Conservation (phyloP, 2,113 vertebrate species). For the Psilopsiagon aymara region DNA sequence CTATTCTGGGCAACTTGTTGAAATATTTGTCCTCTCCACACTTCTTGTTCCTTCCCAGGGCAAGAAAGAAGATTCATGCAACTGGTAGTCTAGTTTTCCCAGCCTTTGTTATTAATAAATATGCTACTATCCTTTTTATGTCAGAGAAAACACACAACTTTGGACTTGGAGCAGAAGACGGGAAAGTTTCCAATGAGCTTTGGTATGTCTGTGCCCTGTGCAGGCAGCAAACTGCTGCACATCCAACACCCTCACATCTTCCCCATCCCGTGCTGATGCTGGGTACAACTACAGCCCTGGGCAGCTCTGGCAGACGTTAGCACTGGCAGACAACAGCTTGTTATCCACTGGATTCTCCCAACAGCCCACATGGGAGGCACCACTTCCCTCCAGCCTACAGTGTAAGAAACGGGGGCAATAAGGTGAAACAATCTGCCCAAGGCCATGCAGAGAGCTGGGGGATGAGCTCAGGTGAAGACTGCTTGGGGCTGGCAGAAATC, state of each 20-base stretch:
- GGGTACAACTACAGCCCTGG: not conserved
- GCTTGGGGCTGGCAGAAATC: not conserved
- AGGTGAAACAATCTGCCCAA: not conserved
- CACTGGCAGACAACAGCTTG: not conserved
- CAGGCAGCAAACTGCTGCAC: not conserved
- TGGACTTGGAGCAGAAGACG: not conserved
- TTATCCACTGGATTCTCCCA: not conserved
- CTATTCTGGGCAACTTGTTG: not conserved
- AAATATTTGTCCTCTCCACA: not conserved
- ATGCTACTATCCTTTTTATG: not conserved
- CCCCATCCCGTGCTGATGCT: fast-evolving
- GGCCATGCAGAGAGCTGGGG: not conserved
- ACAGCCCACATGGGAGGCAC: not conserved
- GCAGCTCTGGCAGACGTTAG: not conserved
- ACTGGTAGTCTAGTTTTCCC: not conserved
- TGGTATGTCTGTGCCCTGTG: not conserved
- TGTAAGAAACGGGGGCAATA: not conserved
- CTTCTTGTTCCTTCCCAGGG: not conserved
- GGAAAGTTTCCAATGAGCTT: not conserved
- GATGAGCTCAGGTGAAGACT: not conserved
- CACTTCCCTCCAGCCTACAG: not conserved
- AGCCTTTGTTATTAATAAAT: not conserved
- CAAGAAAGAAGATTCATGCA: not conserved
- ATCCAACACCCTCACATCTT: not conserved
- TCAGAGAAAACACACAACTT: not conserved